Conservation (phyloP, 1,140 invertebrate species). For the Asobara japonica region DNA sequence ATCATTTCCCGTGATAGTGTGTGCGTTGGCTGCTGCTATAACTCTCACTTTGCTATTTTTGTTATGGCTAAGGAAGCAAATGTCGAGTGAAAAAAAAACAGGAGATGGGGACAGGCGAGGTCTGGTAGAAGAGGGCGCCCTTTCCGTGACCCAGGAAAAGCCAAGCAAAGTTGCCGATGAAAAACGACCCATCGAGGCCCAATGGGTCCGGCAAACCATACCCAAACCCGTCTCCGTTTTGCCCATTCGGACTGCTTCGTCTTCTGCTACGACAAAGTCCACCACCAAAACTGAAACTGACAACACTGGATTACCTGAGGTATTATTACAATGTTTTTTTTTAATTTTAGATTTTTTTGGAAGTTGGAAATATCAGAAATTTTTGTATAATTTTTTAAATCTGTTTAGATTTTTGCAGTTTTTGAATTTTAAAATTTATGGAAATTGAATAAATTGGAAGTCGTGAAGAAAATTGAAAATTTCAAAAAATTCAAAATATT, state of each 20-base stretch:
- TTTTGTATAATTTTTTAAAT: too few species aligned
- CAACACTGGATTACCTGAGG: neutral
- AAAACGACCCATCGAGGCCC: constrained; percentile 50
- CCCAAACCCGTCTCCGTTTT: constrained; percentile 53
- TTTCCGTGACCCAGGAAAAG: constrained; percentile 47
- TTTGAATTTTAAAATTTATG: too few species aligned
- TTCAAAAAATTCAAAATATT: neutral
- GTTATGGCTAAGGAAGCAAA: constrained; percentile 68
- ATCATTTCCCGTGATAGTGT: constrained; percentile 60
- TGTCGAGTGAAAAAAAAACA: constrained; percentile 66
- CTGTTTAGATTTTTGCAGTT: too few species aligned
- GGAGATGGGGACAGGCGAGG: constrained; percentile 62
- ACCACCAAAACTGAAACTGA: constrained; percentile 41
- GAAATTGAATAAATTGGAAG: too few species aligned
- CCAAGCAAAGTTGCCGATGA: constrained; percentile 47
- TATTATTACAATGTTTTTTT: neutral
- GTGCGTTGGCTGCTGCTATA: constrained; percentile 62
- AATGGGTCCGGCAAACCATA: constrained; percentile 63
- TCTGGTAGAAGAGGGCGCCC: constrained; percentile 61
- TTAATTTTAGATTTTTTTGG: neutral
- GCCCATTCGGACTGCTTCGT: constrained; percentile 32
- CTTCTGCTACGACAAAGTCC: too few species aligned
- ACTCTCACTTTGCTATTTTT: constrained; percentile 65
- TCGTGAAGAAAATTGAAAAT: too few species aligned
- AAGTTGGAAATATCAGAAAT: too few species aligned